Conservation (phyloP, 2,113 vertebrate genomes). For the Sminthopsis crassicaudata region DNA sequence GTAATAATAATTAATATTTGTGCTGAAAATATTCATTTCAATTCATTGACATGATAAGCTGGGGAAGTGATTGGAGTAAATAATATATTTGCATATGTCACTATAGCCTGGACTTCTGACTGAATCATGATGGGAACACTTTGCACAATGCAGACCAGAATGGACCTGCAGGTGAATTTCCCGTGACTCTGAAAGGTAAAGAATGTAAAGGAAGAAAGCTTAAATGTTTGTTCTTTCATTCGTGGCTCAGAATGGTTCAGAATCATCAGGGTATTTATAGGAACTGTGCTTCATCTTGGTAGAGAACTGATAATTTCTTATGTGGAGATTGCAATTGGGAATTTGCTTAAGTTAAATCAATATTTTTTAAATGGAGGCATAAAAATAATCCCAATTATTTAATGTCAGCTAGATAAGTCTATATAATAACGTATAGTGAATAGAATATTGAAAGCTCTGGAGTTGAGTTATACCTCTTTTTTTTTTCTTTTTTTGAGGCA, state of each 20-base stretch:
- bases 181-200: not conserved
- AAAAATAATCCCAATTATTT: not conserved
- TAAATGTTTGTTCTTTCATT: not conserved
- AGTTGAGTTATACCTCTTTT: not conserved
- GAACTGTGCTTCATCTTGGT: not conserved
- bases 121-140: not conserved
- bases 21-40: not conserved
- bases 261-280: not conserved
- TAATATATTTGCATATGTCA: not conserved
- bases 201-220: not conserved
- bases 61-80: not conserved
- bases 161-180: not conserved
- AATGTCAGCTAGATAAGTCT: not conserved
- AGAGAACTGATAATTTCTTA: not conserved
- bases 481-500: no score
- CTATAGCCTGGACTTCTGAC: not conserved
- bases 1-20: not conserved
- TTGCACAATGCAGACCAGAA: not conserved
- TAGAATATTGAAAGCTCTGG: not conserved
- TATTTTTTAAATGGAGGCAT: not conserved
- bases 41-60: not conserved
- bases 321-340: not conserved
- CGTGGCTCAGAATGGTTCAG: not conserved
- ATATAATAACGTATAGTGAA: not conserved
- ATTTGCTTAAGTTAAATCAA: constrained; percentile 1